Evolutionary conservation across 2,113 vertebrate genomes (phyloP).

Genomic region (Semicossyphus pulcher): DNA sequence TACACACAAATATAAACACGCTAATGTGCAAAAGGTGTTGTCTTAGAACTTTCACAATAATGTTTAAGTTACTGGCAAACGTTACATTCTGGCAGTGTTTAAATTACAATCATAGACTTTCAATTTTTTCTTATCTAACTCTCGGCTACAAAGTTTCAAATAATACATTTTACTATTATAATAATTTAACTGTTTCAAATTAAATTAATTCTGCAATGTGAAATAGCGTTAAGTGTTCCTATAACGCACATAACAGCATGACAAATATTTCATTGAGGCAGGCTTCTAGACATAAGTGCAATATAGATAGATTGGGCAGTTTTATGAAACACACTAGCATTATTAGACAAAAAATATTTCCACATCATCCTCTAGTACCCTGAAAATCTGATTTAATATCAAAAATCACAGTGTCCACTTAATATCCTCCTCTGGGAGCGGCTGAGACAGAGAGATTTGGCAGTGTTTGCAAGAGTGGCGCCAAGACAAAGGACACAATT

Average conservation of each 20-base stretch:
- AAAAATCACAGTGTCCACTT: slow-evolving; percentile 48
- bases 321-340: background rate
- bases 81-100: slow-evolving; percentile 32
- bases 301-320: background rate
- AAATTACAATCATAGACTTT: slow-evolving; percentile 31
- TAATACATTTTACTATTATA: background rate
- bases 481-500: background rate
- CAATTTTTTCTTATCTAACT: background rate
- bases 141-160: too few relatives aligned
- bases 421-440: too few relatives aligned
- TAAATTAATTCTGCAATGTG: background rate
- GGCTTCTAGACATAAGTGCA: background rate
- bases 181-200: background rate
- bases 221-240: background rate
- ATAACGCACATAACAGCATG: slow-evolving; percentile 11
- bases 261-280: slow-evolving; percentile 6
- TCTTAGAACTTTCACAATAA: background rate
- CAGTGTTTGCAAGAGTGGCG: slow-evolving; percentile 51
- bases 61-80: background rate
- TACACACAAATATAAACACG: slow-evolving; percentile 26
- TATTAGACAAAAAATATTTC: background rate
- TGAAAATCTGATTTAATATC: slow-evolving; percentile 7
- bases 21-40: slow-evolving; percentile 32
- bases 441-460: slow-evolving; percentile 41
- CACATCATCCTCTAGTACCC: background rate